Base-by-base conservation (phyloP, 1,140 invertebrate species). In the Telenomus remus region DNA sequence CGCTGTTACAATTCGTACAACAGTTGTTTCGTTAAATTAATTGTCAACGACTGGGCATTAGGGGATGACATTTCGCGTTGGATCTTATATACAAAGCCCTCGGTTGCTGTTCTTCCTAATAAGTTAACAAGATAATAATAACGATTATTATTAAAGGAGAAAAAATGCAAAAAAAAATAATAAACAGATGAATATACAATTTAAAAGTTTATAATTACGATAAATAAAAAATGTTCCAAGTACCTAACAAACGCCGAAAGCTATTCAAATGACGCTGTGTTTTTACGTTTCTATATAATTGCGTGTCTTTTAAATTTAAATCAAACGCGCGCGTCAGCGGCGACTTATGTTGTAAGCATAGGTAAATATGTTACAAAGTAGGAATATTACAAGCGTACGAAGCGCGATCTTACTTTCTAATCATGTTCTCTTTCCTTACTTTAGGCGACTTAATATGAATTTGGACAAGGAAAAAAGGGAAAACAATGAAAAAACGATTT, bases 1-100 rank as follows among this genome's bases (percentile, higher is more conserved):
- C 77, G 77, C 72, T 76, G 77, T 79, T 79, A 57, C 57, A 50
- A 68, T 68, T 75, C 76, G 76, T 78, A 78, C 76, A 78, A 78
- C 63, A 65, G 33, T 54, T 49, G 39, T 11, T 12, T 59, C 27
- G 47, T 61, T 59, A 48, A 56, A 53, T 61, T 70, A 56, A 61
- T 27, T 27, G 19, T 27, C 19, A 6, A 27, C 19, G 19, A 76
- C 68, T 60, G 75, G 75, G 75, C 75, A 78, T 78, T 78, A 77
- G 42, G n/a, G 16, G 10, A 56, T 51, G 19, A 57, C 54, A 42
- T 54, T 56, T 43, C 15, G 46, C 19, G 33, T 14, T 59, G 43
- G 46, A 15, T 12, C 11, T 61, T 44, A 49, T 27, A 27, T 39
- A 27, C 11, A 13, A 59, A 69, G 59, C 72, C 72, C 73, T 57